Percentiles rank a stretch among this genome's conserved stretches.
These are phyloP conservation scores for Cranoglanis bouderius DNA, from an alignment of 2,113 vertebrate genomes.

Conservation along the genomic window DNA sequence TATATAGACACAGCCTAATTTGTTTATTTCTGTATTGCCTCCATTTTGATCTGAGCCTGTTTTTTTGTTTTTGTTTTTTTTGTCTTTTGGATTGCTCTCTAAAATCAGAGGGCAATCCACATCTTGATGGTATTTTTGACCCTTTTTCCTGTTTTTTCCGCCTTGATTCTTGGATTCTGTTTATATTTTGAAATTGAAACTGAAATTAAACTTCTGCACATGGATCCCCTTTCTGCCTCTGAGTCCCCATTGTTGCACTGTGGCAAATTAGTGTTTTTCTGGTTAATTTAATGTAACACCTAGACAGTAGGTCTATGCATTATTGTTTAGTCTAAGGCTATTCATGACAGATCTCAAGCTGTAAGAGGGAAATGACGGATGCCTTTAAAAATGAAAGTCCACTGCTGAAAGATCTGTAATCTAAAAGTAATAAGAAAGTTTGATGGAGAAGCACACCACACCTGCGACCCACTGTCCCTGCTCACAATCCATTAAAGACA, in stretches of 20 bases:
- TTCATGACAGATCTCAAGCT: not conserved
- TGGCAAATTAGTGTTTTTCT: not conserved
- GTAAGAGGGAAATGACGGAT: not conserved
- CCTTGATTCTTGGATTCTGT: not conserved
- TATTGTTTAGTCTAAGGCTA: not conserved
- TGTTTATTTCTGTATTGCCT: not conserved
- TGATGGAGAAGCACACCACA: constrained; percentile 30
- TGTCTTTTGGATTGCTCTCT: not conserved
- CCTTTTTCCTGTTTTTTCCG: not conserved
- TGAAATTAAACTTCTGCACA: not conserved
- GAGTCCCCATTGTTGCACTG: no score
- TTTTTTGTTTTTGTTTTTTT: not conserved
- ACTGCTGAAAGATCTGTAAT: constrained; percentile 27
- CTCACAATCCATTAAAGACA: constrained; percentile 20
- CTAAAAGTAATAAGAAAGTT: constrained; percentile 33
- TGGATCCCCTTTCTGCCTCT: not conserved
- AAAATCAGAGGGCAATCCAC: no score
- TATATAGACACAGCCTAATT: no score
- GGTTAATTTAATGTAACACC: not conserved
- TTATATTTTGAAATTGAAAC: not conserved
- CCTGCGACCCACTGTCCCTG: constrained; percentile 19
- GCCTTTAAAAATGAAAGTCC: constrained; percentile 10
- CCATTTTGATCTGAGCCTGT: not conserved
- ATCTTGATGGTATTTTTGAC: not conserved
- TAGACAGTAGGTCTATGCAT: not conserved